A percentile compares a stretch with the other conserved stretches of the same genome.
phyloP scores from a whole-genome alignment of 2,113 vertebrate genomes.

The Pteruthius melanotis region DNA sequence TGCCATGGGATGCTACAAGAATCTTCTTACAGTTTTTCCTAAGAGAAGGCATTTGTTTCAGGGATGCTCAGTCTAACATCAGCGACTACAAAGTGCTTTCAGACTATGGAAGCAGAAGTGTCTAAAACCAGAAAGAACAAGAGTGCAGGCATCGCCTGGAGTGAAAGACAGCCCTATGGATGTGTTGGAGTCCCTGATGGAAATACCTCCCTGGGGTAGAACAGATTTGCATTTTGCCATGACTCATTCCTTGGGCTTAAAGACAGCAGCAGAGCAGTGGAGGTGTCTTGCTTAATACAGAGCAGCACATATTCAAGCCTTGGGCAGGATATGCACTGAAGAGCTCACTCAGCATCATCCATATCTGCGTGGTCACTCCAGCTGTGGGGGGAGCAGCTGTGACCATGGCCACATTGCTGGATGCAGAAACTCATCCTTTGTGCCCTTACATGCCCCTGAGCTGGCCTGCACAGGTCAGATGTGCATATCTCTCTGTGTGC shows the following conservation, averaged over 20 bases:
- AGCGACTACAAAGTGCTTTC: neutral
- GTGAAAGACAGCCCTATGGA: neutral
- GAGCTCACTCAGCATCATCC: neutral
- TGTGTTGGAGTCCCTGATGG: neutral
- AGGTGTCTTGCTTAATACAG: neutral
- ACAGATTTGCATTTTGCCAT: neutral
- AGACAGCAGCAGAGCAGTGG: neutral
- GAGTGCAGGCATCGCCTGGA: neutral
- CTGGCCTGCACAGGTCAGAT: neutral
- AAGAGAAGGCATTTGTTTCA: neutral
- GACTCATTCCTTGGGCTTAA: neutral
- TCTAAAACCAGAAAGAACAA: neutral
- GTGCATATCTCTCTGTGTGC: neutral
- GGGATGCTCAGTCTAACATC: neutral
- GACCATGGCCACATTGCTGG: neutral
- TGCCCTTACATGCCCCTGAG: neutral
- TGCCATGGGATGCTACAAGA: neutral
- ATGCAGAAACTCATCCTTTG: rapidly evolving
- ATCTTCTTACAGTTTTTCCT: neutral
- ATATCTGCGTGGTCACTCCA: neutral
- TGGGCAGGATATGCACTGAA: neutral
- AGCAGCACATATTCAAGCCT: neutral
- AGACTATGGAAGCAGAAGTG: neutral
- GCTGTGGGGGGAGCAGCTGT: neutral
- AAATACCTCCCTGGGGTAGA: neutral